Conservation (phyloP, 1,140 invertebrate species). For the Tenebrio molitor region DNA sequence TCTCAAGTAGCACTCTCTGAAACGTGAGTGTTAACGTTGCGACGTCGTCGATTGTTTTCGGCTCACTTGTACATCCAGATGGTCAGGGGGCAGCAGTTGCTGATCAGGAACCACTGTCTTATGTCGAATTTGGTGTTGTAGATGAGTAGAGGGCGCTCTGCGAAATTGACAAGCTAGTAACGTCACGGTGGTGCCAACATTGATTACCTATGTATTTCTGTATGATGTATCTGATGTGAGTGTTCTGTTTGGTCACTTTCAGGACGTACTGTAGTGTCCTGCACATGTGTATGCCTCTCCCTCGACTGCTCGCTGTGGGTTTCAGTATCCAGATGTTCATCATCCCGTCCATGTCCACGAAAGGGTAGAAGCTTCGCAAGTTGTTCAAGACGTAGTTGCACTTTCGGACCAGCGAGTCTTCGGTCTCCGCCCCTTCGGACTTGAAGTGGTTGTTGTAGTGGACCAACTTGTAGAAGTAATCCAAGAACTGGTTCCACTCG, state of each 20-base stretch:
- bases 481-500: conserved; percentile 82
- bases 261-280: conserved; percentile 73
- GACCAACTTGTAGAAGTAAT: conserved; percentile 70
- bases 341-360: conserved; percentile 80
- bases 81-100: conserved; percentile 83
- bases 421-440: conserved; percentile 67
- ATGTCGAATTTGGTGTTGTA: conserved; percentile 95
- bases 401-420: conserved; percentile 67
- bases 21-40: no score
- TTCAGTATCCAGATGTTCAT: conserved; percentile 95
- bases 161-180: conserved; percentile 28
- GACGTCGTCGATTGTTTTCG: no score
- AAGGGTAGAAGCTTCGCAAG: conserved; percentile 74
- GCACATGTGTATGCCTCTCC: conserved; percentile 82
- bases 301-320: conserved; percentile 87
- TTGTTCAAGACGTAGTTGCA: conserved; percentile 72
- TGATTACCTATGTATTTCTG: conserved; percentile 92
- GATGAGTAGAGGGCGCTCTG: conserved; percentile 86
- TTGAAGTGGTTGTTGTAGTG: conserved; percentile 64
- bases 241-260: conserved; percentile 71
- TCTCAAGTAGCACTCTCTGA: conserved; percentile 84
- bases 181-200: not conserved
- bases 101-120: conserved; percentile 90
- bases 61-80: conserved; percentile 94
- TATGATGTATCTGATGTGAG: conserved; percentile 83